phyloP scores from a whole-genome alignment of 1,140 invertebrate species.

The Mycetomoellerius zeteki region DNA sequence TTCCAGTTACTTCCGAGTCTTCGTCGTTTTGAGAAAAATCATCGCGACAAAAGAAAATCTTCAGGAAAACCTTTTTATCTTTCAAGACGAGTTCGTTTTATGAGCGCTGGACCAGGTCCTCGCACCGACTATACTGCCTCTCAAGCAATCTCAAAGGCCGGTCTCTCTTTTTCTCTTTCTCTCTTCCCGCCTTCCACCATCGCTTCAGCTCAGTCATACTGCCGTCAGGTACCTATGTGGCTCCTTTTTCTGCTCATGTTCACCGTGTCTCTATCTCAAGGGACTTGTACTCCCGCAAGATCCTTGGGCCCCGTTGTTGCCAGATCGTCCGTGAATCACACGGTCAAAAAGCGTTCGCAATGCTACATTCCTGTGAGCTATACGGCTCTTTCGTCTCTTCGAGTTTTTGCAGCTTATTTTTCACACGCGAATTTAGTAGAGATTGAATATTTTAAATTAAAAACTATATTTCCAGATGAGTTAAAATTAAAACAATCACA shows the following conservation, averaged over 20 bases:
- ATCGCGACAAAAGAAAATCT: conserved; percentile 18
- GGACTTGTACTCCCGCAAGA: conserved; percentile 78
- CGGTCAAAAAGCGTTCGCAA: conserved; percentile 73
- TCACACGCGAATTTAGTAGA: background rate
- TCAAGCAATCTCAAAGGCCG: conserved; percentile 34
- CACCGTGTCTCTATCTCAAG: conserved; percentile 53
- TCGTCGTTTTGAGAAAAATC: background rate
- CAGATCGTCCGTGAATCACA: conserved; percentile 79
- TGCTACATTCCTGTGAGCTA: conserved; percentile 20
- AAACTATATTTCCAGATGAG: background rate
- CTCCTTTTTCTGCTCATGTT: conserved; percentile 21
- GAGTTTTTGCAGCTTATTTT: background rate
- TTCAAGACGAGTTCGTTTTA: conserved; percentile 69
- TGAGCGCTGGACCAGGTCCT: conserved; percentile 69
- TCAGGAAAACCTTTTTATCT: conserved; percentile 51
- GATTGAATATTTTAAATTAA: background rate
- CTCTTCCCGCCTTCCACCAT: background rate
- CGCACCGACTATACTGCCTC: conserved; percentile 58
- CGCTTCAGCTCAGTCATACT: conserved; percentile 49
- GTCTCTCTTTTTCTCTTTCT: conserved; percentile 42
- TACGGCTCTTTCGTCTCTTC: background rate
- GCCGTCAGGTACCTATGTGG: conserved; percentile 63
- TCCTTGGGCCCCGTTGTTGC: conserved; percentile 80
- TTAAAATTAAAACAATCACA: background rate
- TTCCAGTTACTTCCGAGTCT: background rate